Base-by-base conservation (phyloP, 2,888 invertebrate species). In the Trissonchulus latispiculum region DNA sequence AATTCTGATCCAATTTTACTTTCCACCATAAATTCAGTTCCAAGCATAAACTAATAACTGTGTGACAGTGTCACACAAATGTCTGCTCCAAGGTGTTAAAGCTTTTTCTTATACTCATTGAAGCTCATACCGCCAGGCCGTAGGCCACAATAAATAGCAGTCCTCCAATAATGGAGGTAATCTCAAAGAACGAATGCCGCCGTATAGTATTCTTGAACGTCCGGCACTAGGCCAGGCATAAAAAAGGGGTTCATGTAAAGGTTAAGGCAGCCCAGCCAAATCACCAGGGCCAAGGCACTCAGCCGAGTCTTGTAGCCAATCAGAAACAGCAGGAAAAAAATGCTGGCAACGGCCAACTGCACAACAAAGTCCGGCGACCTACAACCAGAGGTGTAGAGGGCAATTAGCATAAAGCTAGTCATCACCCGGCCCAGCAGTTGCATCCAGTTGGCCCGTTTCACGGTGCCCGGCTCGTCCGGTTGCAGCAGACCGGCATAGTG, bases 231-330 rank as follows among this genome's bases (percentile, higher is more conserved):
- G 23, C 23, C 23, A 23, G 48, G 48, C 23, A 48, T 8, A 23
- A 48, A 84, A 79, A 81, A 85, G 33, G 83, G 82, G 75, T 97
- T 96, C 86, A 95, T 92, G 85, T 95, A 96, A 78, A 95, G 88
- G 86, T 97, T 97, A 80, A 96, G 88, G 62, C 90, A 87, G 1
- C 90, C 88, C 72, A 97, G 87, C 84, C 95, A 89, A 66, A 91
- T 83, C 69, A 95, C 95, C 77, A 97, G 87, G 83, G 95, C 89
- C 75, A 96, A 87, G 64, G 97, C 95, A 74, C 94, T 93, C 81
- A 97, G 88, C 87, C 96, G 96, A 66, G 97, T 97, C 86, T 96
- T 96, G 86, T 93, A 96, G 72, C 84, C 84, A 31, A 84, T 77
- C 48, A 48, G 48, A 48, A 48, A 8, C 48, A 48, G 48, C 48